phyloP scores from a whole-genome alignment of 2,113 vertebrate genomes.

The Protobothrops mucrosquamatus region DNA sequence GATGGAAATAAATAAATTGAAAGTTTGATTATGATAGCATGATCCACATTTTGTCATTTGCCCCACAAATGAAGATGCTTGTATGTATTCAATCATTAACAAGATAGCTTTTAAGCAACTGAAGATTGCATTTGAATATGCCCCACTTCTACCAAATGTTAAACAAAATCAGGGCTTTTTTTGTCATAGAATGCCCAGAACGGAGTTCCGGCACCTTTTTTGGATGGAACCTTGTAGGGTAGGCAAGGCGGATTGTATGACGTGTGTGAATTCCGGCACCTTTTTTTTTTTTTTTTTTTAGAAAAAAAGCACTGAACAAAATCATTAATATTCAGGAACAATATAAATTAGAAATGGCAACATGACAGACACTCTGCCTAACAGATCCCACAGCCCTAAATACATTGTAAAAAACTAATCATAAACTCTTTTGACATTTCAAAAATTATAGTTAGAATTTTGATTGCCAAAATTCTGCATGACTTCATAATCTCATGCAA shows the following conservation, averaged over 20 bases:
- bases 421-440: background rate
- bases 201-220: too few relatives aligned
- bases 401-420: background rate
- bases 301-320: background rate
- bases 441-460: background rate
- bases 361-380: background rate
- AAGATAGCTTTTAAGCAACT: background rate
- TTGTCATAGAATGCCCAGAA: too few relatives aligned
- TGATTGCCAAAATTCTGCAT: background rate
- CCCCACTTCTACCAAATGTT: background rate
- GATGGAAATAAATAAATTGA: background rate
- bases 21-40: background rate
- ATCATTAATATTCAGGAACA: background rate
- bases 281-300: too few relatives aligned
- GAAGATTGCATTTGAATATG: background rate
- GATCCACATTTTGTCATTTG: background rate
- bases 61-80: background rate
- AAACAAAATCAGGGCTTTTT: background rate
- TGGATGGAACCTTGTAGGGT: too few relatives aligned
- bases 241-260: too few relatives aligned
- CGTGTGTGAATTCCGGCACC: too few relatives aligned
- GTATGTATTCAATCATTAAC: background rate
- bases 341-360: background rate
- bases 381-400: background rate
- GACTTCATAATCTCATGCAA: background rate